Evolutionary conservation across 1,140 invertebrate species (phyloP), one percentile per base, ranked within the genome.

Genomic region (Drosophila arawakana): DNA sequence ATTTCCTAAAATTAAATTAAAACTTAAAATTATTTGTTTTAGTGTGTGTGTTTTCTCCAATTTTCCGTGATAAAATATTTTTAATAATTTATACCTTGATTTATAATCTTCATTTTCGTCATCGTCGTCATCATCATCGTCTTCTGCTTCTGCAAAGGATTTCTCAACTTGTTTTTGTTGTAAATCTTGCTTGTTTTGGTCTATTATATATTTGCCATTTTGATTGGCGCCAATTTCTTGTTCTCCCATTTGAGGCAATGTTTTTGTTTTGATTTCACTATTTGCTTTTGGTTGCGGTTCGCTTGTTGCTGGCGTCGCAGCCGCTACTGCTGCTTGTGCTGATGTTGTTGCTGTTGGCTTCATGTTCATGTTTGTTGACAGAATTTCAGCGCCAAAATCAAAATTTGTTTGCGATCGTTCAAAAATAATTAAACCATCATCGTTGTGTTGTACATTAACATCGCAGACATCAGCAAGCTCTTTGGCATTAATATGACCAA

Each of bases 341-440:
- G 75, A 34, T 65, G 73, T 21, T 73, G 75, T 39, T 65, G 73
- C 30, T 73, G 71, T 21, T 73, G 71, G 58, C 35, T 67, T 73
- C n/a, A 66, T 55, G 41, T 82, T 81, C n/a, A 66, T 55, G 41
- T 82, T 81, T 70, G 86, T 69, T 74, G 73, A 75, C 46, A 80
- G 52, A 70, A 91, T 89, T 91, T 91, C 90, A 88, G 90, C 90
- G 90, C 90, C 90, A 91, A 91, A 91, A 89, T 83, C 75, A 47
- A 91, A 89, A 61, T 79, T 78, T 10, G 73, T 21, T 55, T 79
- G 70, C 44, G 74, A 50, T 13, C 63, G 50, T 5, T 62, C 63
- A 43, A 61, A 76, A 39, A 13, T 47, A 5, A 60, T 57, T 41
- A 63, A 25, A 39, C 43, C 65, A 47, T 67, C 37, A 43, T 21